A percentile compares a stretch with the other conserved stretches of the same genome.
Evolutionary conservation across 2,888 invertebrate genomes (phyloP).

Genomic region (Mycalesis mineus): DNA sequence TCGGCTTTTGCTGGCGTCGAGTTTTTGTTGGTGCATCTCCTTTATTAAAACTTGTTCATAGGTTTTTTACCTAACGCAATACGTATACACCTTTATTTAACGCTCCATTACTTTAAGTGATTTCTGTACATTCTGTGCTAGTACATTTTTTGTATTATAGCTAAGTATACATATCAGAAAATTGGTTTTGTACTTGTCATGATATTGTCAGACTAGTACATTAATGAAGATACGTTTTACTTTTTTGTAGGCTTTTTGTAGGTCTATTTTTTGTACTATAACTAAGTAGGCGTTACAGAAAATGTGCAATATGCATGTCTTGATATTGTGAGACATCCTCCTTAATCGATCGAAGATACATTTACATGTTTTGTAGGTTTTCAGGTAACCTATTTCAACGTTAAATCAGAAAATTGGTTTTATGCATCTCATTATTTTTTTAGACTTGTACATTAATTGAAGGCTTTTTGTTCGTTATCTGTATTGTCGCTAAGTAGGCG

Average conservation of each 20-base stretch:
- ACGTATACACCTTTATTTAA: slow-evolving; percentile 1
- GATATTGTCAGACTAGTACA: neutral
- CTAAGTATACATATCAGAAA: neutral
- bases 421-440: no score
- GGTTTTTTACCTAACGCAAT: slow-evolving; percentile 2
- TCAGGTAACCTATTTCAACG: no score
- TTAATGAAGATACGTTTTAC: neutral
- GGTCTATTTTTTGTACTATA: neutral
- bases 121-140: slow-evolving; percentile 2
- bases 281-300: neutral
- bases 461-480: no score
- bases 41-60: slow-evolving; percentile 40
- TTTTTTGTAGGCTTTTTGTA: neutral
- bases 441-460: no score
- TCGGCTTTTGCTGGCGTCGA: slow-evolving; percentile 43
- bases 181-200: neutral
- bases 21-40: slow-evolving; percentile 51
- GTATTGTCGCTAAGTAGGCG: no score
- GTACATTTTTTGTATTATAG: neutral
- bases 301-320: no score
- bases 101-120: slow-evolving; percentile 4
- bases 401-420: no score
- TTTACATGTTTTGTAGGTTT: no score
- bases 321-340: no score
- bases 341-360: no score